phyloP scores from a whole-genome alignment of 64 coral and sea anemone species.

The Acropora yongei region DNA sequence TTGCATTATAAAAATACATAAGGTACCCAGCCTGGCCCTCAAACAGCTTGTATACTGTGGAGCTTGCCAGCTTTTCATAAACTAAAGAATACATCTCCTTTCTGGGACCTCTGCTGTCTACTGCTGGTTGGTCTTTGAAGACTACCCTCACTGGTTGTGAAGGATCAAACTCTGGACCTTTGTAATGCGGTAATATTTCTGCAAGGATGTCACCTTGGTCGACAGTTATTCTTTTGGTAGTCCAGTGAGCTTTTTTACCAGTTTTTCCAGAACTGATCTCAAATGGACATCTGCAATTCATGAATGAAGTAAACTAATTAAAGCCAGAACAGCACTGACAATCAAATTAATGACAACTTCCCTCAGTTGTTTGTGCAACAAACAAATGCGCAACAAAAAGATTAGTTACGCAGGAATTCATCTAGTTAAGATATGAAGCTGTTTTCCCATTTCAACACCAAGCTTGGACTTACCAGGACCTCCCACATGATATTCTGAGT shows the following conservation, averaged over 20 bases:
- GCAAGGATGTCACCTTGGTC: not conserved
- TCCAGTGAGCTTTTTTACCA: constrained; percentile 10
- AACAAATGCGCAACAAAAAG: not conserved
- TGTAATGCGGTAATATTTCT: constrained; percentile 16
- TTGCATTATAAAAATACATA: constrained; percentile 7
- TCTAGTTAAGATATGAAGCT: not conserved
- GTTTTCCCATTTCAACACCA: not conserved
- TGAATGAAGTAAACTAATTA: not conserved
- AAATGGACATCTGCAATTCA: constrained; percentile 2
- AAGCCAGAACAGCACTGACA: not conserved
- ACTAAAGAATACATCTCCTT: constrained; percentile 33
- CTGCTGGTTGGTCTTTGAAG: constrained; percentile 44
- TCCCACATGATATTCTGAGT: not conserved
- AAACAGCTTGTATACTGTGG: constrained; percentile 29
- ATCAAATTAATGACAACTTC: not conserved
- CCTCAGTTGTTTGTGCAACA: not conserved
- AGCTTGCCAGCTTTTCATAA: constrained; percentile 4
- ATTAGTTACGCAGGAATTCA: not conserved
- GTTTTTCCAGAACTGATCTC: constrained; percentile 6
- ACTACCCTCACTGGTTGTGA: constrained; percentile 19
- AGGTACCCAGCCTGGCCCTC: constrained; percentile 10
- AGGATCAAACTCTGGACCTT: constrained; percentile 12
- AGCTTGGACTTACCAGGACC: not conserved
- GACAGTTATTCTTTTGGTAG: constrained; percentile 23
- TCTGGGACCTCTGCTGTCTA: constrained; percentile 40